Conservation (phyloP, 1,140 invertebrate genomes). For the Drosophila ercepeae region DNA sequence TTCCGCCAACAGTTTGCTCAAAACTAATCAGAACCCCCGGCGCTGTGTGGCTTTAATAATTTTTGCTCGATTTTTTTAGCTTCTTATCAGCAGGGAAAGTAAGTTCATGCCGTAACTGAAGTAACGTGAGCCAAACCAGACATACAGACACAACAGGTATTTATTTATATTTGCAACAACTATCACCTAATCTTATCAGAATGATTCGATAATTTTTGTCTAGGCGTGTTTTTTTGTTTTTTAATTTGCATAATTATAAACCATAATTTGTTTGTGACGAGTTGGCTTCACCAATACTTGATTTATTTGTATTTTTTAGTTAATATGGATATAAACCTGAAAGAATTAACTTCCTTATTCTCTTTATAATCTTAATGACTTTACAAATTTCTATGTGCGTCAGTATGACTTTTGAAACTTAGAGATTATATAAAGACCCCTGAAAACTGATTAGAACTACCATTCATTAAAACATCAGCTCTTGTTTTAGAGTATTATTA, state of each 20-base stretch:
- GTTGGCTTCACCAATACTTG: too few species aligned
- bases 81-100: slow-evolving; percentile 9
- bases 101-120: background rate
- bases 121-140: background rate
- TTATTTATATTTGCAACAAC: background rate
- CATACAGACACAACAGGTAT: background rate
- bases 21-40: background rate
- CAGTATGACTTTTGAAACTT: too few species aligned
- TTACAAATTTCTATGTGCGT: too few species aligned
- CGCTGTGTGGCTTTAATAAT: background rate
- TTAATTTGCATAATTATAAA: background rate
- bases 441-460: too few species aligned
- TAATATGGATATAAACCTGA: too few species aligned
- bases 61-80: slow-evolving; percentile 1
- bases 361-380: too few species aligned
- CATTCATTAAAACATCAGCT: too few species aligned
- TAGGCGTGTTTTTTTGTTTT: background rate
- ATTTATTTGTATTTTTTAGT: too few species aligned
- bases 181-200: slow-evolving; percentile 7
- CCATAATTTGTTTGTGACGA: too few species aligned
- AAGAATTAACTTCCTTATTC: too few species aligned
- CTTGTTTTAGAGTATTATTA: background rate
- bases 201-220: background rate
- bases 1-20: background rate
- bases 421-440: too few species aligned